Base-by-base conservation (phyloP, 37 sponge, comb jelly and placozoan genomes). In the Halichondria panicea region DNA sequence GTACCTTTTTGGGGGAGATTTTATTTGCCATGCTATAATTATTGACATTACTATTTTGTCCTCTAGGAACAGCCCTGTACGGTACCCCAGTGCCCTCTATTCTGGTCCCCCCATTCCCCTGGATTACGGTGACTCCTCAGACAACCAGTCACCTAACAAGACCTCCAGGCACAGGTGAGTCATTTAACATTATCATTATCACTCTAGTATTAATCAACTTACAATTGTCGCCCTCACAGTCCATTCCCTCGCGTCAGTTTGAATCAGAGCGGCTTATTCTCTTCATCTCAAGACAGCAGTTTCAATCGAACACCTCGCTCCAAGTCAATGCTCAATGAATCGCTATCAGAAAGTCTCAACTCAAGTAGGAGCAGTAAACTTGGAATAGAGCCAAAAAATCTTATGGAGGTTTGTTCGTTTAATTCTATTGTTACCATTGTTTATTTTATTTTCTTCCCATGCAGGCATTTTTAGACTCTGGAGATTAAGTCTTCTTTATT, bases 21-120 rank as follows among this genome's bases (percentile, higher is more conserved):
- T 22, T 46, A 44, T 27, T 5, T 8, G 39, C 22, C 21, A 8
- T 25, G n/a, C 18, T 62, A 25, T 46, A 11, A 32, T 21, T 36
- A 7, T 25, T 44, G 4, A 31, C 12, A 61, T n/a, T n/a, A n/a
- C 15, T n/a, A 34, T 43, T 19, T 3, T 55, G 8, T 56, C 39
- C 24, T 57, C 27, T 36, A 85, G 85, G 28, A 31, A 76, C 21
- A 77, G 78, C 56, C 89, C 89, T 0, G 43, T 82, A 2, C 24
- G 44, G 30, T 71, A 74, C 18, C 73, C 78, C 21, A 58, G 55
- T 25, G 70, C 69, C 0, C 33, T 89, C 25, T 83, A 89, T 59
- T 12, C 43, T 37, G 80, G 90, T 21, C 85, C 85, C 33, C 90
- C 90, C 4, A 84, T 89, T 40, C 90, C 85, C 6, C 75, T 89